These are phyloP conservation scores for Ascaphus truei DNA, from an alignment of 2,113 vertebrate species.

Conservation along the genomic window DNA sequence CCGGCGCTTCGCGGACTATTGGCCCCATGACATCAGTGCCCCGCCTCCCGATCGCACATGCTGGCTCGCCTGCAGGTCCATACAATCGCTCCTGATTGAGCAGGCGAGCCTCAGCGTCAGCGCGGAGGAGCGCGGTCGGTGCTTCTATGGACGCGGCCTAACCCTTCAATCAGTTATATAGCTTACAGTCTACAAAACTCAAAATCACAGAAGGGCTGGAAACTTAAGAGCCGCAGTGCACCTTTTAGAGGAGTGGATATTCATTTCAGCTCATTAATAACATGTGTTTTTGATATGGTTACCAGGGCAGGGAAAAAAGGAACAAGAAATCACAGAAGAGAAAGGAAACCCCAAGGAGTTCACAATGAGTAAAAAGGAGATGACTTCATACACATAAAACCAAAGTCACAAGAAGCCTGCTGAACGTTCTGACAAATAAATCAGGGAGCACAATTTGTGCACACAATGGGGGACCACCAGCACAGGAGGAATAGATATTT, in stretches of 20 bases:
- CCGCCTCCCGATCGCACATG: too few species aligned
- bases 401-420: constrained; percentile 38
- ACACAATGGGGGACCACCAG: neutral
- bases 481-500: neutral
- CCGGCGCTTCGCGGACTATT: too few species aligned
- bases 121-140: too few species aligned
- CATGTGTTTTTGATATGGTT: constrained; percentile 40
- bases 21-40: too few species aligned
- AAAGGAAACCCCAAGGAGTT: constrained; percentile 40
- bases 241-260: constrained; percentile 17
- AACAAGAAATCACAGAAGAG: constrained; percentile 38
- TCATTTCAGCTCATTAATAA: constrained; percentile 12
- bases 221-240: constrained; percentile 1
- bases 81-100: too few species aligned
- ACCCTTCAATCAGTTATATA: too few species aligned
- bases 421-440: constrained; percentile 36
- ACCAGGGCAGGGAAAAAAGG: constrained; percentile 13
- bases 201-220: too few species aligned
- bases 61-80: too few species aligned
- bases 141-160: too few species aligned
- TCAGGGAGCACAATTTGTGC: neutral
- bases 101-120: too few species aligned
- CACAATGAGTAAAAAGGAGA: constrained; percentile 38
- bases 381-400: constrained; percentile 43
- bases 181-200: too few species aligned